Evolutionary conservation across 2,113 vertebrate species (phyloP).

Genomic region (Butorides virescens): DNA sequence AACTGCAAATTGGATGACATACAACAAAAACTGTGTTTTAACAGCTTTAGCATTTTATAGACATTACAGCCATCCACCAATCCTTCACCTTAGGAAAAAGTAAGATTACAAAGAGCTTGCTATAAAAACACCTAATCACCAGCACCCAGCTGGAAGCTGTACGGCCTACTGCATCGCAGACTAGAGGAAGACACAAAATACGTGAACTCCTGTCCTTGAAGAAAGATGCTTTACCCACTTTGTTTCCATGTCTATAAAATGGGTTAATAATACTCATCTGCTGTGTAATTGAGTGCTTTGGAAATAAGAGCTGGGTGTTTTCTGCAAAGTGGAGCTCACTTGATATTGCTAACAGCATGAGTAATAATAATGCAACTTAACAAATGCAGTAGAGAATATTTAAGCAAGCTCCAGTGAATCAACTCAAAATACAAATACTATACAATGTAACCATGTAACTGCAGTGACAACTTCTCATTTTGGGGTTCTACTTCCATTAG

Average conservation of each 20-base stretch:
- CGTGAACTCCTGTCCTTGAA: not conserved
- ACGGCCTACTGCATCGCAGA: not conserved
- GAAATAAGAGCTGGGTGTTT: not conserved
- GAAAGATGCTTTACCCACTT: not conserved
- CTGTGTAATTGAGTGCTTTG: not conserved
- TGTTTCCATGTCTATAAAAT: not conserved
- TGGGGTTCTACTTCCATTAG: not conserved
- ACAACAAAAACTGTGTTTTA: constrained; percentile 61
- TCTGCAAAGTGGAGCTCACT: not conserved
- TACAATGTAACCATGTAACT: not conserved
- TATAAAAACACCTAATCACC: constrained; percentile 44
- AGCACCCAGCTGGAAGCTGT: not conserved
- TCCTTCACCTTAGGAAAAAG: constrained; percentile 46
- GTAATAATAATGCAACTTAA: not conserved
- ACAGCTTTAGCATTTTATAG: constrained; percentile 54
- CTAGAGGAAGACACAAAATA: not conserved
- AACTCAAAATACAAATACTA: not conserved
- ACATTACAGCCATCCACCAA: constrained; percentile 4
- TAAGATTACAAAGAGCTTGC: constrained; percentile 22
- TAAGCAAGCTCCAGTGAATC: not conserved
- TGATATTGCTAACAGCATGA: not conserved
- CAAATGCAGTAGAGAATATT: not conserved
- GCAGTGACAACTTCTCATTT: constrained; percentile 23
- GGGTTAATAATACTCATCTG: not conserved
- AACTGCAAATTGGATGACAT: constrained; percentile 59